A percentile compares a stretch with the other conserved stretches of the same genome.
phyloP scores from a whole-genome alignment of 2,113 vertebrate genomes.

The Origma solitaria region DNA sequence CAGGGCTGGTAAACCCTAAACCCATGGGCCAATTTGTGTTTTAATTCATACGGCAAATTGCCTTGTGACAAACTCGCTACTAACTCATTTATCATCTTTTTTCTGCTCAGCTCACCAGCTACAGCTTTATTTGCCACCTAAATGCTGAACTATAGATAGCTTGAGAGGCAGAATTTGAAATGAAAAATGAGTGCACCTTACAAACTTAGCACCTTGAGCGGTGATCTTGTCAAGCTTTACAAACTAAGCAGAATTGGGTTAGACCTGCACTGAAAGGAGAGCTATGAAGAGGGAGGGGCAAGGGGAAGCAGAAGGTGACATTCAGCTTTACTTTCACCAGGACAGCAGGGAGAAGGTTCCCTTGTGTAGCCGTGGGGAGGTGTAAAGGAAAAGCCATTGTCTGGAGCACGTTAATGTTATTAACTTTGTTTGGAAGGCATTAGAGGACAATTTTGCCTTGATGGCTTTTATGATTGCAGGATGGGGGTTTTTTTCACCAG shows the following conservation, averaged over 20 bases:
- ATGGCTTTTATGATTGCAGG: not conserved
- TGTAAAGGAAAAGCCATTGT: not conserved
- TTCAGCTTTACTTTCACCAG: not conserved
- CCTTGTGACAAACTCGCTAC: slow-evolving; percentile 37
- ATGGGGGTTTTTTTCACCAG: not conserved
- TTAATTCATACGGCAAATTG: slow-evolving; percentile 54
- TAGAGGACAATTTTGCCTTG: not conserved
- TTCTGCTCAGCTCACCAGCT: not conserved
- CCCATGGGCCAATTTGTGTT: slow-evolving; percentile 13
- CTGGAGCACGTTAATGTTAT: not conserved
- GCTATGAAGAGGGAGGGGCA: not conserved
- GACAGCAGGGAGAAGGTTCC: not conserved
- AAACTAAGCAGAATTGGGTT: slow-evolving; percentile 20
- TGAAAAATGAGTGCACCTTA: slow-evolving; percentile 40
- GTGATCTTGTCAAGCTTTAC: slow-evolving; percentile 31
- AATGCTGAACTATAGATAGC: not conserved
- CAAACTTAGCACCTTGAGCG: not conserved
- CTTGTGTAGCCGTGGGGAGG: not conserved
- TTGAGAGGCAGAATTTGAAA: slow-evolving; percentile 25
- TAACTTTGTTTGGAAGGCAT: not conserved
- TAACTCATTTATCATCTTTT: slow-evolving; percentile 54
- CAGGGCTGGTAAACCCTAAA: slow-evolving; percentile 15
- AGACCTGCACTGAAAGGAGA: not conserved
- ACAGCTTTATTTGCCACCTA: slow-evolving; percentile 30
- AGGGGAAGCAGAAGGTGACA: slow-evolving; percentile 3